phyloP scores from a whole-genome alignment of 2,888 invertebrate genomes.

The Craniophora ligustri region DNA sequence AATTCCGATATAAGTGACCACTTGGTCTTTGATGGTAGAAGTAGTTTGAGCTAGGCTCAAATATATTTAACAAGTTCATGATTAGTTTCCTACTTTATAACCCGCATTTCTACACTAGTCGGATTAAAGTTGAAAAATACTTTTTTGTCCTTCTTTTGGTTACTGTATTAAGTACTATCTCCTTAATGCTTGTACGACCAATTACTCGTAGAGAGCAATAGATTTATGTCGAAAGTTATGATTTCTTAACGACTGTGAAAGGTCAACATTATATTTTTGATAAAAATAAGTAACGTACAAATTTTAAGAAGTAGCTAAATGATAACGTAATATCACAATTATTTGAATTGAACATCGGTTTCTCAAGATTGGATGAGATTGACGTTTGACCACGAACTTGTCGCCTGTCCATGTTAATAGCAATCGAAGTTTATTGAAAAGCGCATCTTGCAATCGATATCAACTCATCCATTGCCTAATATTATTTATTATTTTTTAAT shows the following conservation, averaged over 20 bases:
- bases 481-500: slow-evolving; percentile 29
- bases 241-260: slow-evolving; percentile 29
- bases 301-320: slow-evolving; percentile 28
- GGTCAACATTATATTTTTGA: slow-evolving; percentile 28
- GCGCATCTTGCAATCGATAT: slow-evolving; percentile 60
- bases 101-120: no score
- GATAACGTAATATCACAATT: slow-evolving; percentile 47
- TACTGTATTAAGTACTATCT: no score
- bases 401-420: slow-evolving; percentile 64
- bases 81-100: no score
- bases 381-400: slow-evolving; percentile 75
- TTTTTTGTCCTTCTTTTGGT: no score
- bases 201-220: not conserved
- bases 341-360: slow-evolving; percentile 31
- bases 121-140: no score
- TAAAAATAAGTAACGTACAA: slow-evolving; percentile 14
- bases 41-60: no score
- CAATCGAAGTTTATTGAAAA: slow-evolving; percentile 75
- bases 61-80: no score
- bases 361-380: slow-evolving; percentile 56
- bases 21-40: no score
- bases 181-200: no score
- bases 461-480: slow-evolving; percentile 51
- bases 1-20: no score
- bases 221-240: not conserved